Evolutionary conservation across 1,140 invertebrate genomes (phyloP), one percentile per base, ranked within the genome.

Genomic region (Drosophila persimilis): DNA sequence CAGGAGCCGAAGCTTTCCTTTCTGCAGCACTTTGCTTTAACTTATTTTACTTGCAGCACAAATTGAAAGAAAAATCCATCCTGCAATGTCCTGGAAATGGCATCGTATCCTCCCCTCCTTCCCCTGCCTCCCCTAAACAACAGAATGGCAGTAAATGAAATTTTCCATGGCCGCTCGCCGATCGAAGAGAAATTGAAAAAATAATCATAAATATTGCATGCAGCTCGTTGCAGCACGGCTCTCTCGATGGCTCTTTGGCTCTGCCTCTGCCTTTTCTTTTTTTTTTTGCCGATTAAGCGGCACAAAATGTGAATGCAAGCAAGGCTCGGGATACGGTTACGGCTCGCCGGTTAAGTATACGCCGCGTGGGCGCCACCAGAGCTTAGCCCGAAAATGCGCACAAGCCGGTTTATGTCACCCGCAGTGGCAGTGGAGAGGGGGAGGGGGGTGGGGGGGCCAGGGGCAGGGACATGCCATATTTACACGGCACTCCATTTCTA

Each of bases 131-230:
- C n/a, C 22, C 53, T 62, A 73, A 67, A 69, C 56, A 62, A 60
- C 73, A 76, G 60, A 56, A 71, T 70, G 75, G 71, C 71, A 66
- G 62, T 50, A 75, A 75, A 75, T 75, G 55, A 60, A 75, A 75
- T 74, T 74, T 75, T 31, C 51, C 63, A 69, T 43, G 52, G 64
- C 63, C 63, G 35, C 17, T 35, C 31, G 45, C 17, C 52, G 54
- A 60, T 57, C 63, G 46, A 79, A 60, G 62, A 43, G 52, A 70
- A 69, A 70, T 70, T 69, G 66, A 73, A 80, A 74, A 85, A 63
- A 74, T 77, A 77, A 74, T 80, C 81, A 86, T 85, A 86, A 85
- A 85, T 85, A 86, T 85, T 86, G 73, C 77, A 6, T 9, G 8
- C 20, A 20, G 31, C 29, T 31, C 31, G 31, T 72, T 51, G 50